Conservation (phyloP, 2,888 invertebrate genomes). For the Ferdinandea cuprea region DNA sequence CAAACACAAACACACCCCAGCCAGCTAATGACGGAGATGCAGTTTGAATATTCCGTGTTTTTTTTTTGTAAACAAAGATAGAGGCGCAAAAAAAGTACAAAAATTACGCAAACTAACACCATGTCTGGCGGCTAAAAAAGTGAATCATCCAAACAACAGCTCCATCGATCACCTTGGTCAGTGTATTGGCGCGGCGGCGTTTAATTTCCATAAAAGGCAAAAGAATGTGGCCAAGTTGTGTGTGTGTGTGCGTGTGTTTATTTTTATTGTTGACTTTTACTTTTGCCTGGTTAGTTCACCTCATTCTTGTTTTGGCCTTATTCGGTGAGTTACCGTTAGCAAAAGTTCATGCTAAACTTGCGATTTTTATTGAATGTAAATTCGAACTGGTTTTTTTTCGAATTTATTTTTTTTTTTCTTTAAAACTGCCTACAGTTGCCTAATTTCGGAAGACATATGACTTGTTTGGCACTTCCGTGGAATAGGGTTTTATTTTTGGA, state of each 20-base stretch:
- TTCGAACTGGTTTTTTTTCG: background rate
- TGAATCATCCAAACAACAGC: conserved; percentile 28
- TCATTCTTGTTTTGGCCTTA: conserved; percentile 34
- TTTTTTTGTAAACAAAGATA: background rate
- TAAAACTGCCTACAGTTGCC: too few relatives aligned
- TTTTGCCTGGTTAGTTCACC: conserved; percentile 52
- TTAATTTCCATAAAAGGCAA: conserved; percentile 46
- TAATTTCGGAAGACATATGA: too few relatives aligned
- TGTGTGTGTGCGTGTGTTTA: too few relatives aligned
- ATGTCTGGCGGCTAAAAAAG: conserved; percentile 19
- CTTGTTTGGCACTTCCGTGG: too few relatives aligned
- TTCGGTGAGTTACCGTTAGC: conserved; percentile 29
- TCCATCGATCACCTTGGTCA: conserved; percentile 44
- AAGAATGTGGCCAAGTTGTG: conserved; percentile 60
- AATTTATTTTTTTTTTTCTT: conserved; percentile 9
- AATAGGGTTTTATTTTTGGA: too few relatives aligned
- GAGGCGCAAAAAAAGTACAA: background rate
- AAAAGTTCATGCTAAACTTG: conserved; percentile 28
- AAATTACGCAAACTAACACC: conserved; percentile 26
- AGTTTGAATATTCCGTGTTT: background rate
- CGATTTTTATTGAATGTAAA: conserved; percentile 14
- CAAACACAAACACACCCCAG: background rate
- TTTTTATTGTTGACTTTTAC: conserved; percentile 56
- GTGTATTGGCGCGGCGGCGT: conserved; percentile 13
- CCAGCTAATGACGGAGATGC: conserved; percentile 36